These are phyloP conservation scores for Agriotes lineatus DNA, from an alignment of 2,888 invertebrate species.

Conservation along the genomic window DNA sequence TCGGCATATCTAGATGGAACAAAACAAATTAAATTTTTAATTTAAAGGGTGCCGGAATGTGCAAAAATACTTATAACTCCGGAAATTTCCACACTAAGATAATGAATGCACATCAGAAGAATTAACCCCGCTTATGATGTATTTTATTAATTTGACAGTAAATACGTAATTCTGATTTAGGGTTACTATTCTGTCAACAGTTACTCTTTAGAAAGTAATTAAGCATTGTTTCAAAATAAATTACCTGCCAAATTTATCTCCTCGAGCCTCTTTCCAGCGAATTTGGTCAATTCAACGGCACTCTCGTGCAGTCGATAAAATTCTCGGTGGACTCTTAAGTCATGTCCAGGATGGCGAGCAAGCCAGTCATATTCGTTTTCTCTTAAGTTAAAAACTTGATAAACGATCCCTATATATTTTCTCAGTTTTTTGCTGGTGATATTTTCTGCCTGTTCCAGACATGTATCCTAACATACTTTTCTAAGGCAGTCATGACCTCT, in stretches of 20 bases:
- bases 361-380: constrained; percentile 53
- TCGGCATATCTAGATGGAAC: no score
- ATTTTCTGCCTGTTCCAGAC: background rate
- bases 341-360: constrained; percentile 52
- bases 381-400: constrained; percentile 35
- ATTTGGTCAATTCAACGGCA: constrained; percentile 51
- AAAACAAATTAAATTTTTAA: no score
- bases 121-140: no score
- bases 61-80: no score
- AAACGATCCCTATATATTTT: constrained; percentile 53
- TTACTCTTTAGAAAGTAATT: no score
- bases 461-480: background rate
- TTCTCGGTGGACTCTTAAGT: constrained; percentile 50
- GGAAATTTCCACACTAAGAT: no score
- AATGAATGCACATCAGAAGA: no score
- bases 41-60: no score
- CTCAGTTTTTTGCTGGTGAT: constrained; percentile 49
- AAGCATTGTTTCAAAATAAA: no score
- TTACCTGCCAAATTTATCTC: background rate
- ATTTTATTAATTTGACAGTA: no score
- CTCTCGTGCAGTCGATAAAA: constrained; percentile 53
- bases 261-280: background rate
- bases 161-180: no score
- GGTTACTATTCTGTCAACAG: no score
- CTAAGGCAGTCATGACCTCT: constrained; percentile 5